Percentiles rank a stretch among this genome's conserved stretches.
phyloP scores from a whole-genome alignment of 1,140 invertebrate species.

The Lordiphosa collinella region DNA sequence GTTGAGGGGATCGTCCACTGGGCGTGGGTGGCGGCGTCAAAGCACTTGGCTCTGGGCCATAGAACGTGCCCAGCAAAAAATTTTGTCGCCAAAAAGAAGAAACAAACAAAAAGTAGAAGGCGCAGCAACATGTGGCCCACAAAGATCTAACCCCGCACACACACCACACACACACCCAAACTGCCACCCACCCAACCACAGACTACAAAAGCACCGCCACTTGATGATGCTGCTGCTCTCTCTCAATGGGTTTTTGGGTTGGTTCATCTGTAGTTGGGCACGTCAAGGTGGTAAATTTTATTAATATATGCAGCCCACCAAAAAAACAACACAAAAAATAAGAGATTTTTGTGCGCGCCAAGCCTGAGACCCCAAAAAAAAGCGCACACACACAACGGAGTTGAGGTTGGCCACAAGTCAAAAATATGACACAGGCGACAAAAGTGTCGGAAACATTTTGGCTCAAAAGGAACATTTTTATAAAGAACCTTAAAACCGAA shows the following conservation, averaged over 20 bases:
- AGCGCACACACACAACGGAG: neutral
- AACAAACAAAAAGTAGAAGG: conserved; percentile 28
- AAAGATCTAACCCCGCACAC: conserved; percentile 4
- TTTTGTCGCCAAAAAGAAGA: conserved; percentile 44
- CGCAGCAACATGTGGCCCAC: conserved; percentile 66
- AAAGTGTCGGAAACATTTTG: conserved; percentile 10
- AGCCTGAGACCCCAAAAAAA: conserved; percentile 27
- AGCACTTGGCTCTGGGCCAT: conserved; percentile 65
- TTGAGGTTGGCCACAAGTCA: conserved; percentile 6
- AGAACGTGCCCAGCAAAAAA: conserved; percentile 60
- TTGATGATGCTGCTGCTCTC: conserved; percentile 4
- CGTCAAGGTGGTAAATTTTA: conserved; percentile 58
- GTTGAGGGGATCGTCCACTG: conserved; percentile 10
- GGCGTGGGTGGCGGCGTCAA: conserved; percentile 44
- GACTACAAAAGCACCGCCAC: neutral
- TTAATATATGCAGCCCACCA: conserved; percentile 52
- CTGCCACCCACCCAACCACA: neutral
- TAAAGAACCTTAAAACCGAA: too few relatives aligned
- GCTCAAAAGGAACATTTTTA: too few relatives aligned
- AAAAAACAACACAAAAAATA: conserved; percentile 3
- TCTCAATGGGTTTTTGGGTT: conserved; percentile 50
- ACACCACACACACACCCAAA: neutral
- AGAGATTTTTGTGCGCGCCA: conserved; percentile 5
- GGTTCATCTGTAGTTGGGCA: conserved; percentile 31
- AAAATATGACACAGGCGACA: conserved; percentile 23